A percentile compares a stretch with the other conserved stretches of the same genome.
Evolutionary conservation across 2,113 vertebrate species (phyloP).

Genomic region (Anguilla japonica): DNA sequence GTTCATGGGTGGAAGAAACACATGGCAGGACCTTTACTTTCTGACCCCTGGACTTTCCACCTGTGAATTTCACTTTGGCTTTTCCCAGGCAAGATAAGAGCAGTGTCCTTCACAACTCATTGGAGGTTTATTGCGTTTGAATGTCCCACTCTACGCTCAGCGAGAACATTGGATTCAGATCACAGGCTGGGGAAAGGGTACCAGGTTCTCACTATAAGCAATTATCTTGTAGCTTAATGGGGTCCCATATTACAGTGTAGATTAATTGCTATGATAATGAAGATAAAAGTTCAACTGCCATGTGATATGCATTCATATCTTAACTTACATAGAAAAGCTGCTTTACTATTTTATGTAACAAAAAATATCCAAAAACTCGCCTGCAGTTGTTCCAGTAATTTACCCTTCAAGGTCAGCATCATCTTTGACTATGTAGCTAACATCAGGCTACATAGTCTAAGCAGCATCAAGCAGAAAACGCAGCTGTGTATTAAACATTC

Average conservation of each 20-base stretch:
- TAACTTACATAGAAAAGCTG: background rate
- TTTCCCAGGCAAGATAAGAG: too few relatives aligned
- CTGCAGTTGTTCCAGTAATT: too few relatives aligned
- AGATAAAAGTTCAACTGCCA: background rate
- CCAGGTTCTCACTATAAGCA: constrained; percentile 15
- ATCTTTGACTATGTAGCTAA: too few relatives aligned
- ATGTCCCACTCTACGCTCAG: background rate
- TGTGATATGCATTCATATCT: background rate
- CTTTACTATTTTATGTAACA: background rate
- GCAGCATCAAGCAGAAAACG: too few relatives aligned
- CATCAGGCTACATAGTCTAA: too few relatives aligned
- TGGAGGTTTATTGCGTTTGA: background rate
- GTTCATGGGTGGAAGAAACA: too few relatives aligned
- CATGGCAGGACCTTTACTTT: too few relatives aligned
- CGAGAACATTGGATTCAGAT: constrained; percentile 20
- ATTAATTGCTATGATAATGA: background rate
- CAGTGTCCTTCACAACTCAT: background rate
- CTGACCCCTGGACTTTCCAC: too few relatives aligned
- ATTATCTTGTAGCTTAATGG: constrained; percentile 20
- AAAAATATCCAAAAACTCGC: too few relatives aligned
- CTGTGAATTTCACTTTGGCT: too few relatives aligned
- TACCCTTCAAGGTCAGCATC: too few relatives aligned
- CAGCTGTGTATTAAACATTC: too few relatives aligned
- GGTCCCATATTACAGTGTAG: constrained; percentile 17
- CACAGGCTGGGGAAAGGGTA: background rate